Evolutionary conservation across 2,797 vertebrate genomes (phyloP), one percentile per base, ranked within the genome.

Genomic region (Denticeps clupeoides): DNA sequence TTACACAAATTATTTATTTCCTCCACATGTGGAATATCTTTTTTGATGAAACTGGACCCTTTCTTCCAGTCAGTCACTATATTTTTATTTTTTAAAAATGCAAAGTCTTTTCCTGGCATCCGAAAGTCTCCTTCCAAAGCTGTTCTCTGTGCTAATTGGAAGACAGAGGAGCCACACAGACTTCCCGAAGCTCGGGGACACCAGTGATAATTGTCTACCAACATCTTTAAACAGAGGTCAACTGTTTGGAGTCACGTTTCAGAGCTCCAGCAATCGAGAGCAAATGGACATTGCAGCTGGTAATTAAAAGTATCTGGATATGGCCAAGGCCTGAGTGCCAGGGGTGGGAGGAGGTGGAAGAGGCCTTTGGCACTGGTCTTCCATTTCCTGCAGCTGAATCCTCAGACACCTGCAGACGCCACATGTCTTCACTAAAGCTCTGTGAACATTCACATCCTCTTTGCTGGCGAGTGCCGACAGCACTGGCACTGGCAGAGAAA

Each of bases 361-460:
- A 41, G 24, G 37, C 35, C 26, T 43, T 8, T 37, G 15, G 7
- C 8, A 13, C 15, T 38, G 35, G 16, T 35, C 38, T 21, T 9
- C 62, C 71, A 70, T 75, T 81, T 82, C 78, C 73, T 78, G 73
- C 69, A 79, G 74, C 75, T 74, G 75, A 72, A 72, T 55, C 47
- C 29, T 41, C 47, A 53, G 56, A 60, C 81, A 81, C 83, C 82
- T 82, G 83, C 76, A 72, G 68, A 57, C 71, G n/a, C 73, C 79
- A 82, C 77, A 77, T 81, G 80, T 75, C 77, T 68, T 22, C 56
- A 72, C 2, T 31, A 12, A 31, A 28, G 31, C n/a, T 31, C 28
- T 12, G 35, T 4, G 4, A 10, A 19, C 33, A 37, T 8, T 37
- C 12, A 19, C 33, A 37, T n/a, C n/a, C n/a, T n/a, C n/a, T n/a